Conservation (phyloP, 2,888 invertebrate species). For the Agrochola lota region DNA sequence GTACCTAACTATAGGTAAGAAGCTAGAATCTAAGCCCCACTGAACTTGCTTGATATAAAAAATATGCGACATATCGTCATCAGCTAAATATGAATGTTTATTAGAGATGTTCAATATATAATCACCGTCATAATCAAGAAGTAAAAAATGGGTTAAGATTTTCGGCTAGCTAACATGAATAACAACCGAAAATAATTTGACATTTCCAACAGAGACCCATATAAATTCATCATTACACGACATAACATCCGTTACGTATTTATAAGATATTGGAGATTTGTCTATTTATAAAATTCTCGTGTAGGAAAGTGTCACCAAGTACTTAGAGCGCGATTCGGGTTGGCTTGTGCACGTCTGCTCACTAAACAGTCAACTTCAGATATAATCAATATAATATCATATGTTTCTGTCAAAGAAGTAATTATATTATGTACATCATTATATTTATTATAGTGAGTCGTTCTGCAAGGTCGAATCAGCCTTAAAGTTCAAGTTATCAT, state of each 20-base stretch:
- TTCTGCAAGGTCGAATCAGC: neutral
- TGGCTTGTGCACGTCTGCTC: neutral
- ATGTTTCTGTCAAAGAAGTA: conserved; percentile 27
- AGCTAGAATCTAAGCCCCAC: neutral
- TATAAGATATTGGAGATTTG: neutral
- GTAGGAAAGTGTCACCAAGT: neutral
- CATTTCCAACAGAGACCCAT: conserved; percentile 1
- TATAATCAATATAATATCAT: conserved; percentile 17
- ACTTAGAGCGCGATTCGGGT: neutral
- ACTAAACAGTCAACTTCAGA: neutral
- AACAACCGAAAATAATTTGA: conserved; percentile 26
- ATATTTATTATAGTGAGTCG: conserved; percentile 3
- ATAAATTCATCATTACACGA: neutral
- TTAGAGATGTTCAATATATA: conserved; percentile 4
- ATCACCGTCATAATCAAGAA: neutral
- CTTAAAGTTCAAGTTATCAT: conserved; percentile 7
- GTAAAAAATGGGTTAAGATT: neutral
- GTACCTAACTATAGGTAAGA: neutral
- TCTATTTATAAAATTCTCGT: neutral
- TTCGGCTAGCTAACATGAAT: neutral
- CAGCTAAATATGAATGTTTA: neutral
- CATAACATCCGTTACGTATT: neutral
- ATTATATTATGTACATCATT: conserved; percentile 11
- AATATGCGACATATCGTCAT: neutral
- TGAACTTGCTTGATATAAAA: neutral